Evolutionary conservation across 2,888 invertebrate genomes (phyloP), one percentile per base, ranked within the genome.

Genomic region (Drosophila prolongata): DNA sequence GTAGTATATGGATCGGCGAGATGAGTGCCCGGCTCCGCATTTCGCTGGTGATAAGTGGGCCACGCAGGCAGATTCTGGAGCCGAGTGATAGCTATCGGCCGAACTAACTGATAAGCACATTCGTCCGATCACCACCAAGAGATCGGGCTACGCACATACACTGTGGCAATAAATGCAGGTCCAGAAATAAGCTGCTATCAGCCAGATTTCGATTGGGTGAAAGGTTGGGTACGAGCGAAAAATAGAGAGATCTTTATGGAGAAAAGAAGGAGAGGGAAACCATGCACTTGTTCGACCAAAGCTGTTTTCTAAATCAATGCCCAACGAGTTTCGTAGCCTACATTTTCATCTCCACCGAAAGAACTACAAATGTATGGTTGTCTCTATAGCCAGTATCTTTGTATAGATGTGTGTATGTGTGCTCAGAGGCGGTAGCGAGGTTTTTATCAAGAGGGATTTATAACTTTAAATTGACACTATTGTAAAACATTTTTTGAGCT

Each of bases 271-370:
- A 30, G 30, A 8, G 30, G 30, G 1, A 60, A 47, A 52, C 62
- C 62, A 10, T 75, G 19, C 58, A 30, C 66, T 37, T 65, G 56
- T 58, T 57, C 78, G 30, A 64, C 57, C 62, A 57, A 65, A 65
- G 65, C 74, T 42, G 74, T 87, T 84, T 84, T 84, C 87, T 87
- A 87, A 83, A 83, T 83, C 86, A 78, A 77, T 84, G 83, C 79
- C 84, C 89, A 85, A 85, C 85, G 78, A 87, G 85, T 88, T 85
- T 84, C 68, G 79, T 85, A 85, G 84, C 84, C 84, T 85, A 85
- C 87, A 85, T 85, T 88, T 83, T 75, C 68, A 66, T 74, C 69
- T 59, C 55, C 46, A 61, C 67, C 74, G 57, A 60, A 75, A 78
- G 60, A 79, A 87, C 73, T 81, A 71, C 82, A 79, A 75, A 79